Conservation (phyloP, 2,113 vertebrate species). For the Numida meleagris region DNA sequence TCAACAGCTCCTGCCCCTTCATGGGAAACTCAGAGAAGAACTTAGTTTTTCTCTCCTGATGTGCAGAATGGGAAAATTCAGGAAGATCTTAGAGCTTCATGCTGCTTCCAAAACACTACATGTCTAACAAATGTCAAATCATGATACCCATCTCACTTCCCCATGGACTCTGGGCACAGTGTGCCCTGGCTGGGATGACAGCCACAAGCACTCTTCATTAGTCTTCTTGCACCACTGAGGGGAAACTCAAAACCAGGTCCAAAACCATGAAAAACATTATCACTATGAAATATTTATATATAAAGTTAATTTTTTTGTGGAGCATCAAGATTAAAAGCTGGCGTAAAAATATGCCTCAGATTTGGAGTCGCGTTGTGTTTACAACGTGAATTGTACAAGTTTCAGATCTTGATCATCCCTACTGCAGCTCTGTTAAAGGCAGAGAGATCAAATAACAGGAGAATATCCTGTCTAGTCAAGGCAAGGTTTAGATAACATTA, state of each 20-base stretch:
- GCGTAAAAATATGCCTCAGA: background rate
- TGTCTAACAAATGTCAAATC: background rate
- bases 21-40: background rate
- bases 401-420: background rate
- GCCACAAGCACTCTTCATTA: background rate
- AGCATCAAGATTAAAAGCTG: background rate
- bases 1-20: background rate
- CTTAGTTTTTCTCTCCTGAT: background rate
- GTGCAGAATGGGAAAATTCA: background rate
- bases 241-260: background rate
- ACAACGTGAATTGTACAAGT: background rate
- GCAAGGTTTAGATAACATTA: background rate
- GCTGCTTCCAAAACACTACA: background rate
- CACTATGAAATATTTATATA: background rate
- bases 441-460: background rate
- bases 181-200: background rate
- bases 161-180: rapidly evolving
- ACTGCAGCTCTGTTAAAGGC: background rate
- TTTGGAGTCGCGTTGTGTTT: background rate
- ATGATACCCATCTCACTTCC: background rate
- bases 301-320: background rate
- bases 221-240: background rate
- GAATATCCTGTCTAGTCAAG: background rate
- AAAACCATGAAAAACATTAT: background rate
- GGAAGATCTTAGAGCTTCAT: background rate